Conservation (phyloP, 2,888 invertebrate genomes). For the Patella depressa region DNA sequence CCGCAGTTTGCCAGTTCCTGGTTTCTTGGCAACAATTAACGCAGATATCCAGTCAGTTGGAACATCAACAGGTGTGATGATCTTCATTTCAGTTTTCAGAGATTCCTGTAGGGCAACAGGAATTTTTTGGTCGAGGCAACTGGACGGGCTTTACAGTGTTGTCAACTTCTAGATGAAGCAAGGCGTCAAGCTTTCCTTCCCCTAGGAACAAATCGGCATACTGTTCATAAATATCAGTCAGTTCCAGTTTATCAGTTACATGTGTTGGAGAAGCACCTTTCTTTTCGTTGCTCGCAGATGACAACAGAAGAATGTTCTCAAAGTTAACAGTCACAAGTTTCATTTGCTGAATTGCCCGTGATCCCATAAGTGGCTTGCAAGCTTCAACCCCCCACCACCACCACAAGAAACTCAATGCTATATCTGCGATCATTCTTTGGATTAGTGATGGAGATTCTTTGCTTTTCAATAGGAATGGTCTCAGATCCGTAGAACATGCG, state of each 20-base stretch:
- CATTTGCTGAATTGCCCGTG: slow-evolving; percentile 24
- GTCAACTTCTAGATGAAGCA: slow-evolving; percentile 16
- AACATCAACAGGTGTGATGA: slow-evolving; percentile 23
- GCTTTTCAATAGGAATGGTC: slow-evolving; percentile 30
- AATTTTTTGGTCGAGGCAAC: not conserved
- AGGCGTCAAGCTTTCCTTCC: slow-evolving; percentile 12
- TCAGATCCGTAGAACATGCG: slow-evolving; percentile 33
- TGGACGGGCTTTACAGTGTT: not conserved
- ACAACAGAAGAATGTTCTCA: slow-evolving; percentile 13
- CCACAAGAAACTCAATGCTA: slow-evolving; percentile 19
- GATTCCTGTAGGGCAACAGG: not conserved
- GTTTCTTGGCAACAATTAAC: slow-evolving; percentile 29
- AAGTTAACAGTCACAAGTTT: slow-evolving; percentile 20
- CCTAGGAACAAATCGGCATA: slow-evolving; percentile 11
- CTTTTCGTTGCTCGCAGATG: too few relatives aligned
- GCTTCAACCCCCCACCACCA: slow-evolving; percentile 8
- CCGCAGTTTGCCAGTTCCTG: slow-evolving; percentile 20
- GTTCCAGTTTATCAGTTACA: not conserved
- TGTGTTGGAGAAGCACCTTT: too few relatives aligned
- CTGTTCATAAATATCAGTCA: not conserved
- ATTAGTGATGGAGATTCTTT: slow-evolving; percentile 18
- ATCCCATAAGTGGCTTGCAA: slow-evolving; percentile 20
- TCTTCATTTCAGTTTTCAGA: not conserved
- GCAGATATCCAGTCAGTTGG: slow-evolving; percentile 40
- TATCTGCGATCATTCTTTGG: slow-evolving; percentile 24